These are phyloP conservation scores for Thunnus maccoyii DNA, from an alignment of 2,113 vertebrate species.

Conservation along the genomic window DNA sequence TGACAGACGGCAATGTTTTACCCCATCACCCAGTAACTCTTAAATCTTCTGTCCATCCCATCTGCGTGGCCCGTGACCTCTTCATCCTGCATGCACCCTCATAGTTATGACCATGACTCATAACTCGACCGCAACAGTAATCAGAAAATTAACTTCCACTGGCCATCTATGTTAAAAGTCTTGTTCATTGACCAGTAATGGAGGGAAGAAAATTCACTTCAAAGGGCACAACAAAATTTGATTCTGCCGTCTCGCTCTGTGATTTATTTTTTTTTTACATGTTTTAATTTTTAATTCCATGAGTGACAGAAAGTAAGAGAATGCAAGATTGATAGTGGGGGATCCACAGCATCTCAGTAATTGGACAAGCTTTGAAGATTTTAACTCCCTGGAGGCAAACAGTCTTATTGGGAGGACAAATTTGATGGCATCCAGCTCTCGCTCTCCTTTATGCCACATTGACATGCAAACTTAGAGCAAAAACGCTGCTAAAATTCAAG, in stretches of 20 bases:
- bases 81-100: background rate
- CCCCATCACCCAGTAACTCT: slow-evolving; percentile 47
- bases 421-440: background rate
- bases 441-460: background rate
- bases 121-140: background rate
- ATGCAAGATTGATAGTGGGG: background rate
- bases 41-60: slow-evolving; percentile 39
- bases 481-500: no score
- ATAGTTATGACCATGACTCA: background rate
- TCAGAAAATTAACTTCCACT: slow-evolving; percentile 26
- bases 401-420: background rate
- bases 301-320: background rate
- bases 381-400: background rate
- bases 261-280: no score
- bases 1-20: slow-evolving; percentile 41
- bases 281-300: no score
- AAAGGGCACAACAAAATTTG: no score
- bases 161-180: background rate
- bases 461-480: no score
- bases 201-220: no score
- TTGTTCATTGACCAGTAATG: background rate
- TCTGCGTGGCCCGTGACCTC: slow-evolving; percentile 50
- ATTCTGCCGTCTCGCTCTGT: no score
- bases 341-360: background rate
- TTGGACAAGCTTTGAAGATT: slow-evolving; percentile 26